Evolutionary conservation across 2,113 vertebrate species (phyloP), one percentile per base, ranked within the genome.

Genomic region (Lagopus muta): DNA sequence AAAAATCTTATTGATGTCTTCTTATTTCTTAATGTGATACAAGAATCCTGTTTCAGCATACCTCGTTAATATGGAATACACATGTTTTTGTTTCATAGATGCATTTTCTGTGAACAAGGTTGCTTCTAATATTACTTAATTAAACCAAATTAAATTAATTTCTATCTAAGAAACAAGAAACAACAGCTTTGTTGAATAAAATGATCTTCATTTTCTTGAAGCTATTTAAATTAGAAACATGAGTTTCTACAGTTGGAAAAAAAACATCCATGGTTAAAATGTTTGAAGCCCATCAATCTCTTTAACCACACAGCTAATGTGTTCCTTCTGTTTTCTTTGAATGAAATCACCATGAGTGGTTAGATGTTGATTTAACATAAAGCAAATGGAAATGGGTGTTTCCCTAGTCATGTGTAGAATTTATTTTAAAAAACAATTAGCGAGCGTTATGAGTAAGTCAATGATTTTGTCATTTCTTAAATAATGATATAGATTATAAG

Each of bases 301-400:
- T 96, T 95, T 97, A 98, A 98, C 98, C 98, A 98, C 98, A 98
- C 78, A 96, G 90, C 97, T 98, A 98, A 98, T 98, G 96, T 85
- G 93, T 98, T 98, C 98, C 98, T 98, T 98, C 98, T 98, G 98
- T 98, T 98, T 98, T 97, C 97, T 98, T 97, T 98, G 97, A 98
- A 97, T 98, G 97, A 98, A 98, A 98, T 98, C 97, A 97, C 97
- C 96, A 96, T 96, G 97, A 98, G 97, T 97, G 97, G 97, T 97
- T 98, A 97, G 97, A 98, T 98, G 98, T 97, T 98, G 98, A 98
- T 98, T 98, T 98, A 98, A 98, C 98, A 98, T 98, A 98, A 98
- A 98, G 97, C 97, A 98, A 98, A 98, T 98, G 98, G 98, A 98
- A 98, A 97, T 97, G 98, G 98, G 97, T 97, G 98, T 98, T 98